Base-by-base conservation (phyloP, 2,888 invertebrate genomes). In the Pterostichus niger region DNA sequence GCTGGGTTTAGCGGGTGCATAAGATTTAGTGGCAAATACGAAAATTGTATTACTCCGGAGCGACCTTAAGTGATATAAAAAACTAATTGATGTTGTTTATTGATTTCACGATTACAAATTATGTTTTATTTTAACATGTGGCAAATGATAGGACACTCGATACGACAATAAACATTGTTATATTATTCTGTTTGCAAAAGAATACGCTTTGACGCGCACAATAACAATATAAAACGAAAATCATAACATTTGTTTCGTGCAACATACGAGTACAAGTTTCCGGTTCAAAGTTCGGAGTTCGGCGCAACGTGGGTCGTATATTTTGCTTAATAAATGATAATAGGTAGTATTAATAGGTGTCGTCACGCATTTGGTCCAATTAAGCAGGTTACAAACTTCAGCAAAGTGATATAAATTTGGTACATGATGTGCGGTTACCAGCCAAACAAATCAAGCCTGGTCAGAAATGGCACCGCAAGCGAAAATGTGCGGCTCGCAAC, bases 351-450 rank as follows among this genome's bases (percentile, higher is more conserved):
- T 71, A 71, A 71, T 71, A 44, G 68, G 68, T 46, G 68, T 40
- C 68, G 68, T 71, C 68, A 71, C 68, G 68, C 44, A 64, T 71
- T 71, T 71, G 17, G 24, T 15, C 68, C 68, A 71, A 71, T 71
- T 71, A 71, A 71, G 68, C 68, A 71, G 46, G 46, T 71, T 71
- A 71, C 68, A 71, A 7, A 71, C 44, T 71, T 71, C 46, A 71
- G 11, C 17, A 71, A 64, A 71, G 68, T 71, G 68, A 71, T 71
- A 71, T 71, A 71, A 71, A 71, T 71, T 71, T 40, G 68, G 68
- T 71, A 71, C 68, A 71, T 71, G 68, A 71, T 40, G 44, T 71
- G 68, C 44, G 17, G 46, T 71, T 71, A 17, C 44, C 40, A 44
- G 44, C 68, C 6, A 71, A 71, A 44, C 46, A 71, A 46, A 71